Base-by-base conservation (phyloP, 2,797 vertebrate species). In the Delichon dasypus region DNA sequence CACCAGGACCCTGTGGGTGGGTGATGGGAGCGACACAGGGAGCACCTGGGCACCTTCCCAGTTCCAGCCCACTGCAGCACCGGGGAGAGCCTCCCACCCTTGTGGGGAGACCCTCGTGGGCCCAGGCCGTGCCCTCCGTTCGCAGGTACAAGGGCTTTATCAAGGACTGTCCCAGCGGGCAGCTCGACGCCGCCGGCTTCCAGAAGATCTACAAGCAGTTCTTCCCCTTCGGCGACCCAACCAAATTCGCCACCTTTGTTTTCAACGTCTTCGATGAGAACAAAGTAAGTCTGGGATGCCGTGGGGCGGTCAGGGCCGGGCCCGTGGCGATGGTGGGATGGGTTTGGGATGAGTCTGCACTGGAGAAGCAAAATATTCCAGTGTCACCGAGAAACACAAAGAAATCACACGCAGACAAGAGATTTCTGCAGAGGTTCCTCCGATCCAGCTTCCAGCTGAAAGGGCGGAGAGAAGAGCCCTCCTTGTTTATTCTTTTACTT, bases 171-270 rank as follows among this genome's bases (percentile, higher is more conserved):
- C 99, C 99, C 65, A 99, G 99, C 2, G 99, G 99, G 61, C 99
- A 99, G 98, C 98, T 99, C 45, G 99, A 99, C 4, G 98, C 99
- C 0, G 98, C 99, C 0, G 99, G 99, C 90, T 99, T 99, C 97
- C 99, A 99, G 98, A 99, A 99, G 98, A 99, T 99, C 96, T 99
- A 99, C 68, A 99, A 99, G 95, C 99, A 99, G 89, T 99, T 99
- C 97, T 99, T 99, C 97, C 99, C 99, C 1, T 99, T 99, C 0
- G 99, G 99, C 6, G 99, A 99, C 96, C 99, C 99, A 50, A 99
- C 99, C 44, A 99, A 99, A 97, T 99, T 99, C 2, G 99, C 99
- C 90, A 99, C 99, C 1, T 99, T 99, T 53, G 99, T 99, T 95
- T 99, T 99, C 97, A 99, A 99, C 5, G 99, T 99, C 86, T 99